Evolutionary conservation across 2,888 invertebrate species (phyloP), one percentile per base, ranked within the genome.

Genomic region (Plemyria rubiginata): DNA sequence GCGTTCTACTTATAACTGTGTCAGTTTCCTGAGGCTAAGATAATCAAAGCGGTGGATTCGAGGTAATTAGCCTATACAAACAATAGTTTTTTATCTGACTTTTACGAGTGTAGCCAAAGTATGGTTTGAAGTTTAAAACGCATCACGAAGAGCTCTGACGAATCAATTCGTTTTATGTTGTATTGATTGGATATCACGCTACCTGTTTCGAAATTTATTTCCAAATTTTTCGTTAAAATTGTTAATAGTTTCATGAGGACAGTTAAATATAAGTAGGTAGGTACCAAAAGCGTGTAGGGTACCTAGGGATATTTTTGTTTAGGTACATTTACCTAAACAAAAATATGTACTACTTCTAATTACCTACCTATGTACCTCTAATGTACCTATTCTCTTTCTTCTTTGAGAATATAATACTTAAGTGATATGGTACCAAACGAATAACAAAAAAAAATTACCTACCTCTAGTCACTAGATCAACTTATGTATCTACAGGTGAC

Each of bases 11-110:
- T 53, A 56, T 53, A 55, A 63, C 63, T 59, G 51, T 59, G 59
- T 59, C 55, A 60, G 55, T 60, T 64, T 67, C 62, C 60, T 67
- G 52, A 54, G 53, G 41, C 51, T 50, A 60, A 53, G 58, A 60
- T 62, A 65, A 57, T 51, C 54, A 58, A 52, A 61, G 59, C 54
- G 13, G 13, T 48, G 50, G 59, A 65, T 56, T 62, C 51, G 50
- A 57, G 58, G 45, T 61, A 68, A 66, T 65, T 66, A 58, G 36
- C 36, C 8, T 48, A 64, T 59, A 57, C 50, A 70, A 70, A 66
- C 62, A 68, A 62, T 54, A 48, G 38, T 68, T 66, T 56, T 68
- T 69, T 65, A 56, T 59, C 62, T 65, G 54, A 48, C 15, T 62
- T 65, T 67, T 52, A 65, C 69, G 49, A 62, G 58, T 60, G 59